Evolutionary conservation across 2,888 invertebrate genomes (phyloP), one percentile per base, ranked within the genome.

Genomic region (Pollenia angustigena): DNA sequence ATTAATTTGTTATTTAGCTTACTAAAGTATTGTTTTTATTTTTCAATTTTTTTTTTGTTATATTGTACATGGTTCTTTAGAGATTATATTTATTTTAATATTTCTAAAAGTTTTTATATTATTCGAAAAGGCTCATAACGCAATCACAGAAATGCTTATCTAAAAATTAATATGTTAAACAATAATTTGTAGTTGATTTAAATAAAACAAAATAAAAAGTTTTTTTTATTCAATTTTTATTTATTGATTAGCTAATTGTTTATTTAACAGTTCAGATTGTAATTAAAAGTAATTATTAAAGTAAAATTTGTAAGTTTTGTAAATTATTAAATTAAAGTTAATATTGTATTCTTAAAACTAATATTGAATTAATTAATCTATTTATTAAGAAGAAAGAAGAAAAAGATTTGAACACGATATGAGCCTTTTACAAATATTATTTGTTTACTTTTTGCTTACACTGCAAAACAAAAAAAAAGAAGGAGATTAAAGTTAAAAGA

Each of bases 71-170:
- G 71, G 72, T 81, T 81, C 64, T 46, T 81, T 60, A 72, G 6
- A 52, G 52, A 12, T 54, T 72, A 60, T 72, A 14, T 72, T 60
- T 56, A n/a, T 71, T 48, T 62, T 14, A 42, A 64, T 11, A 46
- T 76, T 44, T 69, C 9, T 50, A 66, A 42, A 42, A 71, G 50
- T 72, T 86, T 64, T 68, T 32, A 62, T 46, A 54, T 46, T 74
- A 3, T 80, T 72, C 69, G 18, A 71, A 85, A 83, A 86, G 75
- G 91, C 93, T 91, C 92, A 93, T 91, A 93, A 92, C 92, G 93
- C 92, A 81, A 93, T 93, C 93, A 93, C 93, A 93, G 93, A 92
- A 93, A 92, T 92, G 93, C 93, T 93, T 91, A 23, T 46, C 54
- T 7, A 46, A 56, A 52, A 32, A 32, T 23, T 14, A 2, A 48